Evolutionary conservation across 1,140 invertebrate genomes (phyloP).

Genomic region (Drosophila saltans): DNA sequence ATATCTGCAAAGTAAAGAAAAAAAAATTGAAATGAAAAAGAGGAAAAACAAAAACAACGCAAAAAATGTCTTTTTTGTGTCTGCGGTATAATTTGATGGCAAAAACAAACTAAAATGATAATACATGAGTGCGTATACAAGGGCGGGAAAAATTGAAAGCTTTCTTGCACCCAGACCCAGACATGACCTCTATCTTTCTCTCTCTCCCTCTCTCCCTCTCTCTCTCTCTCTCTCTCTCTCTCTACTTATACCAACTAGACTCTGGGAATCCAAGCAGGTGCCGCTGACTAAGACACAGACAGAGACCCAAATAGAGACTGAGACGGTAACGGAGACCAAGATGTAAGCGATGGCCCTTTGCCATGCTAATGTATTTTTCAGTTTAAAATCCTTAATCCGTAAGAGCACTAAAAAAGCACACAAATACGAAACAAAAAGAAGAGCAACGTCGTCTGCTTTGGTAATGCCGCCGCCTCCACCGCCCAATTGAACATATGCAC

Average conservation of each 20-base stretch:
- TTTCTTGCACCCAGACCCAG: neutral
- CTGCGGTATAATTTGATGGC: conserved; percentile 54
- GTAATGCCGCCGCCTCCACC: conserved; percentile 26
- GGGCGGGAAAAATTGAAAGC: conserved; percentile 38
- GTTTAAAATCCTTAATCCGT: conserved; percentile 76
- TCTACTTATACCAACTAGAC: neutral
- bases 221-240: no score
- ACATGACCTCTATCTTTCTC: neutral
- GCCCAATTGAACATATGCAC: conserved; percentile 16
- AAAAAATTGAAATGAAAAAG: conserved; percentile 21
- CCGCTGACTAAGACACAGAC: conserved; percentile 6
- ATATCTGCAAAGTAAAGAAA: conserved; percentile 49
- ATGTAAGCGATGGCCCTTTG: conserved; percentile 43
- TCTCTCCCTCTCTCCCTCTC: neutral
- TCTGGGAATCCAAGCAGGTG: conserved; percentile 68
- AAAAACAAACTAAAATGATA: conserved; percentile 35
- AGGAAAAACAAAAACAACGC: conserved; percentile 12
- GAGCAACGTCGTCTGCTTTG: conserved; percentile 47
- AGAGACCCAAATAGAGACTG: conserved; percentile 1
- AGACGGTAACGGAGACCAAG: neutral
- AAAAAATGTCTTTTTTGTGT: conserved; percentile 27
- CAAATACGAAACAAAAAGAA: neutral
- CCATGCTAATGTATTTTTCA: conserved; percentile 79
- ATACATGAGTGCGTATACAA: conserved; percentile 17
- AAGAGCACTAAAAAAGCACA: conserved; percentile 70